A percentile compares a stretch with the other conserved stretches of the same genome.
phyloP scores from a whole-genome alignment of 2,888 invertebrate genomes.

The Tachystola acroxantha region DNA sequence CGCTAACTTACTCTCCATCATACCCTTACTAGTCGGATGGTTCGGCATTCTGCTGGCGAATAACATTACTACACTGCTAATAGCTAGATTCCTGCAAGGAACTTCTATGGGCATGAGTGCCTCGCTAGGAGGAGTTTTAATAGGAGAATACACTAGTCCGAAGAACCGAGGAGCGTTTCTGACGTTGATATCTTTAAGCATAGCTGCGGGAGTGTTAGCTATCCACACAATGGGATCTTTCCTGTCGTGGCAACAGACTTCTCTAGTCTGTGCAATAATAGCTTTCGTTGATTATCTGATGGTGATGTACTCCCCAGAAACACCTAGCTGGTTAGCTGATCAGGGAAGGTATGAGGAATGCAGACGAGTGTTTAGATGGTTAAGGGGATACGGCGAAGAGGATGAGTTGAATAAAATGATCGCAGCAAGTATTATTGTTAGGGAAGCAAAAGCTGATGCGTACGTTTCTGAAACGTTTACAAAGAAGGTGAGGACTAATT shows the following conservation, averaged over 20 bases:
- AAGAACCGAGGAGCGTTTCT: conserved; percentile 78
- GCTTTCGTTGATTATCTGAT: conserved; percentile 61
- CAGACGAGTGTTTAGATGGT: conserved; percentile 71
- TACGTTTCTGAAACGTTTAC: conserved; percentile 25
- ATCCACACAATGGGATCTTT: conserved; percentile 80
- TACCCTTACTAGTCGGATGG: conserved; percentile 74
- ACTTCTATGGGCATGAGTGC: conserved; percentile 72
- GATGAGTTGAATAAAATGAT: conserved; percentile 51
- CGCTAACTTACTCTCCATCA: conserved; percentile 61
- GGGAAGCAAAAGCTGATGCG: conserved; percentile 31
- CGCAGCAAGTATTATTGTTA: conserved; percentile 34
- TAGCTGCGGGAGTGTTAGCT: conserved; percentile 76
- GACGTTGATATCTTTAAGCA: conserved; percentile 76
- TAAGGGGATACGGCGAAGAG: conserved; percentile 66
- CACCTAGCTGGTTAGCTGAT: conserved; percentile 81
- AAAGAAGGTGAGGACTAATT: conserved; percentile 25
- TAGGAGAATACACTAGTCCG: conserved; percentile 77
- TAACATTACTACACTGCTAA: conserved; percentile 40
- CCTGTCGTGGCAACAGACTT: conserved; percentile 72
- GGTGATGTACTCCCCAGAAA: conserved; percentile 72
- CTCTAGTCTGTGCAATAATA: conserved; percentile 61
- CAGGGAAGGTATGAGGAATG: conserved; percentile 75
- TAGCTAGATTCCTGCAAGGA: conserved; percentile 58
- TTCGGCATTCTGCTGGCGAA: conserved; percentile 41
- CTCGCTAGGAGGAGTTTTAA: conserved; percentile 63